These are phyloP conservation scores for Acleris literana DNA, from an alignment of 2,888 invertebrate species.

Conservation along the genomic window DNA sequence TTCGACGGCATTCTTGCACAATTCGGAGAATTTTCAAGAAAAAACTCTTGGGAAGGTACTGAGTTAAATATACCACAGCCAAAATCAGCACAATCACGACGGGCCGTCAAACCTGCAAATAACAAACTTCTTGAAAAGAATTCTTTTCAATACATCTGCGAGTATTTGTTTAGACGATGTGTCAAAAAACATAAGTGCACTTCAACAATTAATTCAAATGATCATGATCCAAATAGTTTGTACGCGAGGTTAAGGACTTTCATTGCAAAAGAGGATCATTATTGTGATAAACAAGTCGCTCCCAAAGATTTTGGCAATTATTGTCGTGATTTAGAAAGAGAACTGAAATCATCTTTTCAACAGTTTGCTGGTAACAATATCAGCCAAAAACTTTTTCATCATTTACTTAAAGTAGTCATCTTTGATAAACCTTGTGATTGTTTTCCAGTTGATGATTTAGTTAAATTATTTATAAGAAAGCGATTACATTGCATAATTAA, in stretches of 20 bases:
- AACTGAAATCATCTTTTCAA: no score
- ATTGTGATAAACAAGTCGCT: background rate
- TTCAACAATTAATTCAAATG: background rate
- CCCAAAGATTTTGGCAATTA: background rate
- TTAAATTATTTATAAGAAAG: no score
- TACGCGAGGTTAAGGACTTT: background rate
- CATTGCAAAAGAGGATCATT: background rate
- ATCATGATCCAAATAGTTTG: background rate
- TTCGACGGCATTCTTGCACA: background rate
- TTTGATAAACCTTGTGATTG: no score
- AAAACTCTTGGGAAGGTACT: background rate
- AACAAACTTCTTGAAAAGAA: background rate
- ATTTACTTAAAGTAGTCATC: no score
- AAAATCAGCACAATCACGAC: no score
- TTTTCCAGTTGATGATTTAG: no score
- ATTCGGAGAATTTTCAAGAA: slow-evolving; percentile 2
- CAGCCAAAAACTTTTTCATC: no score
- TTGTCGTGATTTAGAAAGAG: background rate
- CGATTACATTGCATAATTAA: no score
- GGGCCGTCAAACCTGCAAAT: background rate
- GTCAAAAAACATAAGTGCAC: slow-evolving; percentile 3
- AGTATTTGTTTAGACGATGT: slow-evolving; percentile 4
- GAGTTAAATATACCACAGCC: background rate
- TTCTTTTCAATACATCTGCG: slow-evolving; percentile 1
- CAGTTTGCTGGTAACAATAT: no score